These are phyloP conservation scores for Euura lappo DNA, from an alignment of 1,140 invertebrate species.

Conservation along the genomic window DNA sequence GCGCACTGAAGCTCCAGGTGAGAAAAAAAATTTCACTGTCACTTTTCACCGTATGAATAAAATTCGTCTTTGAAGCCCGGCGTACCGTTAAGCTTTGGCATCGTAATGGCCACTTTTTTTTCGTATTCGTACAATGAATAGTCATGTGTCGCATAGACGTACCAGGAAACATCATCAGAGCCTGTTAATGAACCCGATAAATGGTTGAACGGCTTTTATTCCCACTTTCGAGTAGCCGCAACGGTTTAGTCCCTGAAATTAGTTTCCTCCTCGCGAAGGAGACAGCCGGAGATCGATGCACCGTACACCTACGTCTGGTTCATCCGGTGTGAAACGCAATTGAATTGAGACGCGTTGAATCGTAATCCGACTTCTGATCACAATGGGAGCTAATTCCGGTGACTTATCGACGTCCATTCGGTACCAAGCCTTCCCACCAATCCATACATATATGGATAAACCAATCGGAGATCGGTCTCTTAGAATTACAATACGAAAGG, in stretches of 20 bases:
- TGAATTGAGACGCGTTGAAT: not conserved
- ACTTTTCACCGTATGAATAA: not conserved
- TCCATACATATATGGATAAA: not conserved
- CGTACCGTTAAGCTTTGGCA: not conserved
- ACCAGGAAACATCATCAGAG: too few species aligned
- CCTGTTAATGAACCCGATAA: too few species aligned
- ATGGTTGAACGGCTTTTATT: too few species aligned
- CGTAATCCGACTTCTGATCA: not conserved
- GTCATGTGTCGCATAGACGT: not conserved
- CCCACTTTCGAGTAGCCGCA: too few species aligned
- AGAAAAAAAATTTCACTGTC: too few species aligned
- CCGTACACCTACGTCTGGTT: too few species aligned
- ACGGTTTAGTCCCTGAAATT: too few species aligned
- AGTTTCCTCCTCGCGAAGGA: too few species aligned
- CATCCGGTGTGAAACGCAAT: not conserved
- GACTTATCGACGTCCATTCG: not conserved
- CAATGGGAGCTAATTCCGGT: not conserved
- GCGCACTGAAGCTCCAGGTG: too few species aligned
- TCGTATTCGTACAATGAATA: not conserved
- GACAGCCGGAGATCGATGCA: not conserved
- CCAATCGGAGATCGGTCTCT: not conserved
- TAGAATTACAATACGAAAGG: not conserved
- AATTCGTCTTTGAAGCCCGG: not conserved
- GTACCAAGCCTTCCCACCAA: not conserved
- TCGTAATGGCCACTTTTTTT: not conserved